phyloP scores from a whole-genome alignment of 2,797 vertebrate genomes.

The Sebastes nivosus region DNA sequence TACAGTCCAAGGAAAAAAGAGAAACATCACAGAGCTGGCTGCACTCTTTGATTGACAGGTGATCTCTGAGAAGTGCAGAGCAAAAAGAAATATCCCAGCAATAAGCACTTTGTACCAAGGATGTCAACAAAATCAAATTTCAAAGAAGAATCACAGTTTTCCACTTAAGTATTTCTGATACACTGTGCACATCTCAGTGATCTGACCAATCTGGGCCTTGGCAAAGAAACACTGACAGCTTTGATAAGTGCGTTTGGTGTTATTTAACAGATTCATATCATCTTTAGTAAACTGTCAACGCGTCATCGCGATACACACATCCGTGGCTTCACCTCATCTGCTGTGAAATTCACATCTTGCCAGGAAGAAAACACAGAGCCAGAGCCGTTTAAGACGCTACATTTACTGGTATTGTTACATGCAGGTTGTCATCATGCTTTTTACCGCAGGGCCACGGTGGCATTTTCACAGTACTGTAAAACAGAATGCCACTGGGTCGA shows the following conservation, averaged over 20 bases:
- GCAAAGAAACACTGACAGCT: conserved; percentile 61
- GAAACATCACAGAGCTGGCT: not conserved
- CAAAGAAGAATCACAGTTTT: conserved; percentile 41
- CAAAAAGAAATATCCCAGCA: not conserved
- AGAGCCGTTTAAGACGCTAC: not conserved
- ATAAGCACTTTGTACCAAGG: conserved; percentile 41
- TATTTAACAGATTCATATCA: conserved; percentile 60
- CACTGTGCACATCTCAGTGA: conserved; percentile 24
- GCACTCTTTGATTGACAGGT: conserved; percentile 38
- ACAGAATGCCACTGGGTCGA: conserved; percentile 53
- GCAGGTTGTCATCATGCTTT: conserved; percentile 13
- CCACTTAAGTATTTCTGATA: conserved; percentile 35
- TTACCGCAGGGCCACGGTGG: conserved; percentile 25
- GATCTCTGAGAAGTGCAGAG: conserved; percentile 21
- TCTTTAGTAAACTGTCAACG: conserved; percentile 64
- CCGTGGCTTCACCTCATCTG: conserved; percentile 46
- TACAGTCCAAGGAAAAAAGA: not conserved
- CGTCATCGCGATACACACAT: conserved; percentile 6
- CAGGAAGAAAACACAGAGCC: conserved; percentile 20
- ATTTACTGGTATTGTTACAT: not conserved
- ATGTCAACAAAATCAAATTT: conserved; percentile 48
- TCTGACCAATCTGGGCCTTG: conserved; percentile 59
- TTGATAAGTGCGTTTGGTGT: conserved; percentile 60
- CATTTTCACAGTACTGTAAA: conserved; percentile 51
- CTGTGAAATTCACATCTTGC: conserved; percentile 36